Conservation (phyloP, 2,797 vertebrate species). For the Erethizon dorsatum region DNA sequence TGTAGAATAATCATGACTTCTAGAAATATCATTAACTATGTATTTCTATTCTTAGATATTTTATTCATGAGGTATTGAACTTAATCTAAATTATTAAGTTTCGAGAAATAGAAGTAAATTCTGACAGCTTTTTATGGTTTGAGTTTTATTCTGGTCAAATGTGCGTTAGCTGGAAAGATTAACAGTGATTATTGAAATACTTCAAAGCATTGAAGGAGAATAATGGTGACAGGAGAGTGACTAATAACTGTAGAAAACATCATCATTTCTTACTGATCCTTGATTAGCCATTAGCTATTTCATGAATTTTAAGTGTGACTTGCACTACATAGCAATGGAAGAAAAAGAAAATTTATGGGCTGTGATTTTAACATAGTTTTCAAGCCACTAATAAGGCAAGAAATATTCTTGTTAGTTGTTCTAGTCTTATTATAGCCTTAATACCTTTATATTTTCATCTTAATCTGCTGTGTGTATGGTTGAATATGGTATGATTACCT, state of each 20-base stretch:
- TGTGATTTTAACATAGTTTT: slow-evolving; percentile 59
- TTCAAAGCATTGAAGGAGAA: slow-evolving; percentile 73
- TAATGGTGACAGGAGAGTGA: slow-evolving; percentile 74
- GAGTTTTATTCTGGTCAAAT: slow-evolving; percentile 83
- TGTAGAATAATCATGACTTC: slow-evolving; percentile 51
- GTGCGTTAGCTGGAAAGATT: slow-evolving; percentile 85
- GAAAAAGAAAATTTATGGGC: slow-evolving; percentile 32
- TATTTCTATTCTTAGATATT: slow-evolving; percentile 60
- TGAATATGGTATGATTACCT: not conserved
- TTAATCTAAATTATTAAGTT: slow-evolving; percentile 73
- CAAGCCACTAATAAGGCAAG: not conserved
- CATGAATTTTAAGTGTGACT: slow-evolving; percentile 80
- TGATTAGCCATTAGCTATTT: slow-evolving; percentile 82
- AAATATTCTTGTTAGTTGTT: not conserved
- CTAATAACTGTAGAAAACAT: slow-evolving; percentile 69
- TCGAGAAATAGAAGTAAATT: slow-evolving; percentile 73
- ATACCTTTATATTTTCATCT: not conserved
- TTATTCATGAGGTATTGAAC: slow-evolving; percentile 58
- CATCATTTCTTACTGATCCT: slow-evolving; percentile 72
- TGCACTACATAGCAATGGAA: slow-evolving; percentile 50
- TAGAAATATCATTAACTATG: not conserved
- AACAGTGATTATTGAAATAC: slow-evolving; percentile 81
- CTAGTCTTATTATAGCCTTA: not conserved
- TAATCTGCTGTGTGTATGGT: not conserved
- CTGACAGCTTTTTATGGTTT: slow-evolving; percentile 67